Percentiles rank a stretch among this genome's conserved stretches.
These are phyloP conservation scores for Hoplodrina ambigua DNA, from an alignment of 2,888 invertebrate species.

Conservation along the genomic window DNA sequence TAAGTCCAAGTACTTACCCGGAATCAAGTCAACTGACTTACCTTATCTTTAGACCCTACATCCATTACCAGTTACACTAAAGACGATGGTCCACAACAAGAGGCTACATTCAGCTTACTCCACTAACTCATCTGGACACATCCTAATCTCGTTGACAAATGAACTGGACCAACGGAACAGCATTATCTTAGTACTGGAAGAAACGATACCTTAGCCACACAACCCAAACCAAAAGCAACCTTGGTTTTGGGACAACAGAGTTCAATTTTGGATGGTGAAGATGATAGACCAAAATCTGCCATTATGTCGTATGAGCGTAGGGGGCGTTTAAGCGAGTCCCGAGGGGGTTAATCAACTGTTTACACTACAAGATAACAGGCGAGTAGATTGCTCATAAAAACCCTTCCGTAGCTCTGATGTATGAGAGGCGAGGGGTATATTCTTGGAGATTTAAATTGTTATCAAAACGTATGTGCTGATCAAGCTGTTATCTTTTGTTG, in stretches of 20 bases:
- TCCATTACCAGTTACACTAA: constrained; percentile 65
- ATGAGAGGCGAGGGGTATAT: constrained; percentile 25
- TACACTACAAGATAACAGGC: constrained; percentile 66
- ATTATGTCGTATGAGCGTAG: constrained; percentile 66
- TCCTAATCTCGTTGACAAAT: constrained; percentile 71
- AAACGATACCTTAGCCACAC: constrained; percentile 53
- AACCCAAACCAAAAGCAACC: constrained; percentile 33
- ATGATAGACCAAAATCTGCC: constrained; percentile 46
- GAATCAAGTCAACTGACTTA: constrained; percentile 44
- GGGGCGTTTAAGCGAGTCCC: constrained; percentile 62
- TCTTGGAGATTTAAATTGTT: constrained; percentile 44
- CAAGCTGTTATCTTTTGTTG: constrained; percentile 12
- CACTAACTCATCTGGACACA: constrained; percentile 67
- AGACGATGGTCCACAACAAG: constrained; percentile 61
- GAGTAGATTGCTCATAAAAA: constrained; percentile 66
- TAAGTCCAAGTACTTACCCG: constrained; percentile 21
- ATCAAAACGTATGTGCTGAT: constrained; percentile 29
- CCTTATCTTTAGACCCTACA: constrained; percentile 58
- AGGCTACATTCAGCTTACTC: constrained; percentile 55
- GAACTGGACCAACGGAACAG: constrained; percentile 68
- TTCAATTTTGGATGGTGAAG: constrained; percentile 14
- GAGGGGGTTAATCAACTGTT: constrained; percentile 67
- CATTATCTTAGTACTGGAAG: constrained; percentile 67
- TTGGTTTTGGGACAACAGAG: constrained; percentile 18
- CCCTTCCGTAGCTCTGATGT: constrained; percentile 57